Base-by-base conservation (phyloP, 2,888 invertebrate species). In the Euphydryas editha region DNA sequence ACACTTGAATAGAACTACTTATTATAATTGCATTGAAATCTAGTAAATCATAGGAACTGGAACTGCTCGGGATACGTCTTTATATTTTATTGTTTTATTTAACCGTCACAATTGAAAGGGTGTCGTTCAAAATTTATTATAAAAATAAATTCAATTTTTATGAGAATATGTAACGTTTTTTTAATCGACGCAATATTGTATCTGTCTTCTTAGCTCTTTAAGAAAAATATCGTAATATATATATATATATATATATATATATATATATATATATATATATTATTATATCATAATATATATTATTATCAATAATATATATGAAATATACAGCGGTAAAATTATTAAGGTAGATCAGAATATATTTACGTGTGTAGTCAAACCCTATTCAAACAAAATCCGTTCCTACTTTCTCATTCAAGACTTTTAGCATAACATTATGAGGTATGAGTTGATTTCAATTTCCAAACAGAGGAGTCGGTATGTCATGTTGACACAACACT, bases 401-500 rank as follows among this genome's bases (percentile, higher is more conserved):
- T 36, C 11, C 21, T 21, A 56, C 21, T 39, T 57, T 57, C 17
- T 37, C 44, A 21, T 55, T 39, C 36, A 47, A 59, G 39, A 57
- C 24, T 49, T 58, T 62, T 47, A 49, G 62, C 58, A 63, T 57
- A 63, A 51, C 42, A 59, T 58, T 63, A 49, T 49, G 39, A 58
- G 42, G 24, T 42, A 42, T 24, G 58, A 63, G 63, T 58, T 58
- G 47, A 63, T 54, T 58, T 58, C 51, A 63, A 58, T 63, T 58
- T 63, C 51, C 49, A 63, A 18, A 63, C 51, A 58, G 64, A 58
- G 51, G 62, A 65, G 62, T 62, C 59, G 62, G 62, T 72, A 42
- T 46, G 58, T 62, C 21, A 10, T 83, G 73, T 83, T 83, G 81
- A 81, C 82, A 76, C 70, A 77, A 69, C 84, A 82, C 84, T 83